Base-by-base conservation (phyloP, 2,113 vertebrate species). In the Dipodomys merriami region DNA sequence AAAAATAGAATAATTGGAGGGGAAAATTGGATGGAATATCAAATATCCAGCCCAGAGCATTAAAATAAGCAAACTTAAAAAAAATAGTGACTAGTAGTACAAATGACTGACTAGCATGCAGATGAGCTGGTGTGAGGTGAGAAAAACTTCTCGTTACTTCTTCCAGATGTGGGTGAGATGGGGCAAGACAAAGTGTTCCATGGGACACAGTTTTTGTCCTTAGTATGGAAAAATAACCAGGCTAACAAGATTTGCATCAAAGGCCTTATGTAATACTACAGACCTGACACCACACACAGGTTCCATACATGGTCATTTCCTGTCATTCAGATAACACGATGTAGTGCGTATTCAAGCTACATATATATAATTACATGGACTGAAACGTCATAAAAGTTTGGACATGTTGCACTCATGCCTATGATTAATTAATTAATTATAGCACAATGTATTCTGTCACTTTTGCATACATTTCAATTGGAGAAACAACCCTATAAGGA, bases 1-100 rank as follows among this genome's bases (percentile, higher is more conserved):
- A 93, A 97, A 98, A 82, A 95, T 12, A 96, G 69, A 95, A 85
- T 6, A 90, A 25, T 57, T 57, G 18, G 80, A 69, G 0, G 69
- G 57, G 49, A 49, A 57, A 80, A 67, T 44, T 77, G 22, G 80
- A 69, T 0, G 69, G 57, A 86, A 22, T 23, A 68, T 72, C 20
- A 95, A 64, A 90, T 74, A 78, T 68, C 39, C 78, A 76, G 3
- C 68, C n/a, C 33, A 27, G 0, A 27, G 27, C 20, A 23, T 65
- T 44, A 71, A 72, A 62, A 85, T n/a, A 53, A 83, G 6, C 69
- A 60, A 29, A 6, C 23, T 13, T 57, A 18, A 57, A 18, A 57
- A 57, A 57, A 1, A 49, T 49, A 57, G 12, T 16, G 53, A 57
- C 15, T 57, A 57, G 16, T 16, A 57, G 53, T 25, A 23, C 7